Evolutionary conservation across 1,140 invertebrate species (phyloP).

Genomic region (Neodiprion fabricii): DNA sequence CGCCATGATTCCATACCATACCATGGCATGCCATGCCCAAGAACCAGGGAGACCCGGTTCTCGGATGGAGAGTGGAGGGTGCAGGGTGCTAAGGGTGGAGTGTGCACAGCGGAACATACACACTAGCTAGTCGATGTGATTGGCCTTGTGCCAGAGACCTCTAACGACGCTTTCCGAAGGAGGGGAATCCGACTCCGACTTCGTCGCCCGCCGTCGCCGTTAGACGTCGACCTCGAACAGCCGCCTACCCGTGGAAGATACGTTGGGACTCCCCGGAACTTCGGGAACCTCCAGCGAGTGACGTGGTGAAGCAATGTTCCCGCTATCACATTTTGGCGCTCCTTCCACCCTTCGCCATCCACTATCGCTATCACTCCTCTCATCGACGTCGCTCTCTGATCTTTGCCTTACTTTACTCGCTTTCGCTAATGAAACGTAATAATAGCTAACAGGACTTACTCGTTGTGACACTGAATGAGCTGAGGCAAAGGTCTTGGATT

Average conservation of each 20-base stretch:
- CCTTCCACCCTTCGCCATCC: constrained; percentile 4
- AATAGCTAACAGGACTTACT: too few relatives aligned
- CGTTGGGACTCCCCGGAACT: constrained; percentile 34
- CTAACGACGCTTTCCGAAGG: constrained; percentile 59
- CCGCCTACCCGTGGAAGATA: constrained; percentile 43
- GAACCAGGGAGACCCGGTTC: constrained; percentile 35
- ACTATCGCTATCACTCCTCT: not conserved
- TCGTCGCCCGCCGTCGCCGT: constrained; percentile 26
- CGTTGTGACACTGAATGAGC: too few relatives aligned
- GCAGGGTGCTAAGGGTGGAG: constrained; percentile 30
- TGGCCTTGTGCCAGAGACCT: constrained; percentile 53
- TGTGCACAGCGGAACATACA: constrained; percentile 47
- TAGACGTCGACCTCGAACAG: constrained; percentile 35
- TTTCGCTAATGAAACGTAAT: not conserved
- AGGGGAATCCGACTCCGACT: constrained; percentile 53
- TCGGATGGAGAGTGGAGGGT: constrained; percentile 27
- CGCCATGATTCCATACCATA: not conserved
- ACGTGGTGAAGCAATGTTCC: constrained; percentile 56
- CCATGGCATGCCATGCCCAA: constrained; percentile 26
- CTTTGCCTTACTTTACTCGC: not conserved
- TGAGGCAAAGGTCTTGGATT: too few relatives aligned
- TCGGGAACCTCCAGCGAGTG: constrained; percentile 15
- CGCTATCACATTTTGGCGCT: constrained; percentile 57
- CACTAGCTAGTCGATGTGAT: constrained; percentile 57
- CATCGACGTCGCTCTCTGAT: not conserved